Percentiles rank a stretch among this genome's conserved stretches.
Evolutionary conservation across 2,113 vertebrate species (phyloP).

Genomic region (Tringa solitaria): DNA sequence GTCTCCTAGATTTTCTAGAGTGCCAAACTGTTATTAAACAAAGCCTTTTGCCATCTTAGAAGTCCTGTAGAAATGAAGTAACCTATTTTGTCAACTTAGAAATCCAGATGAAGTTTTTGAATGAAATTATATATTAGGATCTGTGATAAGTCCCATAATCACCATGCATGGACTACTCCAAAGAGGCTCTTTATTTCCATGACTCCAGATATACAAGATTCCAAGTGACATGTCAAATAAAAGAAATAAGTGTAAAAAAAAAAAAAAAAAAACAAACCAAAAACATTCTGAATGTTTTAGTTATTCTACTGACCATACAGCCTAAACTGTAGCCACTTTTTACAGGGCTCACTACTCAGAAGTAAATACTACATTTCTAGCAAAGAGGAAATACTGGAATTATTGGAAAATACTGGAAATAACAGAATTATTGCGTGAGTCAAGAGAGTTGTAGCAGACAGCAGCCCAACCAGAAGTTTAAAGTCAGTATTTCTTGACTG

Average conservation of each 20-base stretch:
- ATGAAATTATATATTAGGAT: not conserved
- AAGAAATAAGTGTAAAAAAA: not conserved
- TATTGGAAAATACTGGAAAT: no score
- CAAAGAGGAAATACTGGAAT: not conserved
- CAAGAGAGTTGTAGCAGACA: not conserved
- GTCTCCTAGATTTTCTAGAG: not conserved
- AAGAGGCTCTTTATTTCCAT: not conserved
- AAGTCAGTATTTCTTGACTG: not conserved
- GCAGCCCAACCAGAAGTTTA: not conserved
- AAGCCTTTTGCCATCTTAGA: not conserved
- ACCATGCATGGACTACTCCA: not conserved
- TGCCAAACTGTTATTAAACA: not conserved
- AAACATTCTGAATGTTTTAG: not conserved
- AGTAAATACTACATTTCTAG: not conserved
- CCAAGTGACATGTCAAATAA: not conserved
- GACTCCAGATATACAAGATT: not conserved
- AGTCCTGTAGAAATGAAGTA: not conserved
- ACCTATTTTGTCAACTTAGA: not conserved
- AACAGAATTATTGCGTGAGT: not conserved
- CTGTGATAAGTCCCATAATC: not conserved
- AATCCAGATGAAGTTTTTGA: not conserved
- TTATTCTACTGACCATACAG: not conserved
- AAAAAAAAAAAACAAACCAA: no score
- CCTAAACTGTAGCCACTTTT: not conserved
- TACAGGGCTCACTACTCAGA: not conserved